Percentiles rank a stretch among this genome's conserved stretches.
Evolutionary conservation across 2,888 invertebrate species (phyloP).

Genomic region (Galerucella calmariensis): DNA sequence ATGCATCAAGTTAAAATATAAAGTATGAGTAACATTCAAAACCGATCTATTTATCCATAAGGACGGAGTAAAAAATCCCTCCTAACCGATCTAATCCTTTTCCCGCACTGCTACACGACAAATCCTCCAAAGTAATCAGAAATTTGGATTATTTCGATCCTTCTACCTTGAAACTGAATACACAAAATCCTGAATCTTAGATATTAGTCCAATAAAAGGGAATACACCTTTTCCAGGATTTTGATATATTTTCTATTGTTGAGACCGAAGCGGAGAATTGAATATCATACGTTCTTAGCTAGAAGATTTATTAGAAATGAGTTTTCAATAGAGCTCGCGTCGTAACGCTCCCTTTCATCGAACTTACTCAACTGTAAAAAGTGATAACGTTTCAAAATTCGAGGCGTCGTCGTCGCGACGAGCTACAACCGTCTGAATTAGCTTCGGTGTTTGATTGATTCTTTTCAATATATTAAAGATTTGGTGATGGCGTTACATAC

Average conservation of each 20-base stretch:
- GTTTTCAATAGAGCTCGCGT: constrained; percentile 43
- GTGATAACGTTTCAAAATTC: constrained; percentile 53
- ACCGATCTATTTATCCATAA: no score
- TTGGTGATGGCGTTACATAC: background rate
- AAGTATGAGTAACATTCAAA: no score
- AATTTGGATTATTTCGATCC: constrained; percentile 8
- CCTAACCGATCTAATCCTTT: background rate
- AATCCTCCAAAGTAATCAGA: constrained; percentile 10
- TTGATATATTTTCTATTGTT: constrained; percentile 49
- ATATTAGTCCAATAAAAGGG: constrained; percentile 18
- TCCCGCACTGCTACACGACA: background rate
- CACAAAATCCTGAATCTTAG: constrained; percentile 14
- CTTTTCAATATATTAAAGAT: constrained; percentile 39
- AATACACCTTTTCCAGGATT: constrained; percentile 31
- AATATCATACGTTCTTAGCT: constrained; percentile 48
- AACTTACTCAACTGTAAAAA: constrained; percentile 54
- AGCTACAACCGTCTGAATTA: constrained; percentile 46
- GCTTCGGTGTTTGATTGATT: constrained; percentile 50
- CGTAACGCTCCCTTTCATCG: constrained; percentile 52
- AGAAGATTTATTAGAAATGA: constrained; percentile 49
- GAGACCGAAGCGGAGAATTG: constrained; percentile 41
- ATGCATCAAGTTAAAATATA: no score
- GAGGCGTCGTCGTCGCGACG: constrained; percentile 11
- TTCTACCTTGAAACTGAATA: constrained; percentile 6
- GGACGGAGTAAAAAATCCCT: no score